A percentile compares a stretch with the other conserved stretches of the same genome.
These are phyloP conservation scores for Dolichoris vasculosae DNA, from an alignment of 1,140 invertebrate species.

Conservation along the genomic window DNA sequence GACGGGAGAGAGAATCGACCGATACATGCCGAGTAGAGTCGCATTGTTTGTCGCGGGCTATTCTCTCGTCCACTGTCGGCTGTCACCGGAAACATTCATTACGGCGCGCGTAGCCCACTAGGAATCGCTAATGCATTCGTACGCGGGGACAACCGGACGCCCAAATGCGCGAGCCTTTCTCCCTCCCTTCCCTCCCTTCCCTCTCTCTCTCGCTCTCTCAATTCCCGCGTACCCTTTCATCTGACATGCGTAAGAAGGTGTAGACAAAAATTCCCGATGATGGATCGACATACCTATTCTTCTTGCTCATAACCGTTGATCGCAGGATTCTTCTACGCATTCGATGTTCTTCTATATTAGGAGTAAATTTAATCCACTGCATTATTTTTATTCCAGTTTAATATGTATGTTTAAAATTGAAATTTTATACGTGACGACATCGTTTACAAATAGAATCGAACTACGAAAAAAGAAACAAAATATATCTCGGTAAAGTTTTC, in stretches of 20 bases:
- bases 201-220: neutral
- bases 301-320: neutral
- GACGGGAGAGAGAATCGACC: conserved; percentile 25
- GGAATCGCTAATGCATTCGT: conserved; percentile 68
- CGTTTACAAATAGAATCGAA: too few species aligned
- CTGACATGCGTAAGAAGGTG: conserved; percentile 9
- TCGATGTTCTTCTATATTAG: too few species aligned
- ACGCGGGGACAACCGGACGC: conserved; percentile 47
- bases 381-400: too few species aligned
- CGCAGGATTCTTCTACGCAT: neutral
- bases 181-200: neutral
- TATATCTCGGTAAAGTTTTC: too few species aligned
- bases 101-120: conserved; percentile 63
- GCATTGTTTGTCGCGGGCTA: conserved; percentile 70
- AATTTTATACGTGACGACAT: too few species aligned
- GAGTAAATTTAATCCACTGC: too few species aligned
- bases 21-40: conserved; percentile 48
- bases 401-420: too few species aligned
- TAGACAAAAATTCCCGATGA: conserved; percentile 24
- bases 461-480: too few species aligned
- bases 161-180: conserved; percentile 31
- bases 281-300: neutral
- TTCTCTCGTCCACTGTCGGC: conserved; percentile 61
- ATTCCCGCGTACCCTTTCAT: neutral
- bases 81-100: conserved; percentile 72